Percentiles rank a stretch among this genome's conserved stretches.
Evolutionary conservation across 2,113 vertebrate genomes (phyloP).

Genomic region (Setophaga kirtlandii): DNA sequence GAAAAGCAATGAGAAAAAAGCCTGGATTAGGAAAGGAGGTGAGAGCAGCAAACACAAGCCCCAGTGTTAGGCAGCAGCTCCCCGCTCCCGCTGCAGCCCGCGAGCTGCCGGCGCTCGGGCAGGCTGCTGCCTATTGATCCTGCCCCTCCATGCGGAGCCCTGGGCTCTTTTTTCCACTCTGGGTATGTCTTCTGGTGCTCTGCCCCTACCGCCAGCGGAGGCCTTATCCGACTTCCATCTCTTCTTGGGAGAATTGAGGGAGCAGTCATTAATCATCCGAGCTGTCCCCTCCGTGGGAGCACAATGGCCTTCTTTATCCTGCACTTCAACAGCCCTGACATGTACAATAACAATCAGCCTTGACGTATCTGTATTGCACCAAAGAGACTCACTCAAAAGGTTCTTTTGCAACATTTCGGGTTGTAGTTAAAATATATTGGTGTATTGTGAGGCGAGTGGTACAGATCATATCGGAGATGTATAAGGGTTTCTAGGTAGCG

Average conservation of each 20-base stretch:
- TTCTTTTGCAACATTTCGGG: slow-evolving; percentile 33
- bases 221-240: slow-evolving; percentile 73
- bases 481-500: neutral
- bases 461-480: slow-evolving; percentile 23
- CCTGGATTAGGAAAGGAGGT: neutral
- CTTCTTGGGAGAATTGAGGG: slow-evolving; percentile 62
- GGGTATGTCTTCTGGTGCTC: slow-evolving; percentile 27
- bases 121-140: slow-evolving; percentile 21
- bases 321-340: slow-evolving; percentile 66
- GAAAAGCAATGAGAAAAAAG: neutral
- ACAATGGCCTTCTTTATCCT: slow-evolving; percentile 73
- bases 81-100: neutral
- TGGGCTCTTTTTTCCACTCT: neutral
- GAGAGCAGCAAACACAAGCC: slow-evolving; percentile 6
- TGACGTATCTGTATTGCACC: slow-evolving; percentile 58
- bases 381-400: slow-evolving; percentile 50
- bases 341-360: slow-evolving; percentile 71
- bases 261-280: slow-evolving; percentile 71
- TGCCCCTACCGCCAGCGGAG: slow-evolving; percentile 4
- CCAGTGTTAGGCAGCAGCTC: neutral
- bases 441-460: slow-evolving; percentile 10
- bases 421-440: slow-evolving; percentile 48
- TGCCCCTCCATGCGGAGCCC: neutral
- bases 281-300: slow-evolving; percentile 65
- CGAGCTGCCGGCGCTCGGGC: neutral